Base-by-base conservation (phyloP, 2,113 vertebrate genomes). In the Oreotrochilus melanogaster region DNA sequence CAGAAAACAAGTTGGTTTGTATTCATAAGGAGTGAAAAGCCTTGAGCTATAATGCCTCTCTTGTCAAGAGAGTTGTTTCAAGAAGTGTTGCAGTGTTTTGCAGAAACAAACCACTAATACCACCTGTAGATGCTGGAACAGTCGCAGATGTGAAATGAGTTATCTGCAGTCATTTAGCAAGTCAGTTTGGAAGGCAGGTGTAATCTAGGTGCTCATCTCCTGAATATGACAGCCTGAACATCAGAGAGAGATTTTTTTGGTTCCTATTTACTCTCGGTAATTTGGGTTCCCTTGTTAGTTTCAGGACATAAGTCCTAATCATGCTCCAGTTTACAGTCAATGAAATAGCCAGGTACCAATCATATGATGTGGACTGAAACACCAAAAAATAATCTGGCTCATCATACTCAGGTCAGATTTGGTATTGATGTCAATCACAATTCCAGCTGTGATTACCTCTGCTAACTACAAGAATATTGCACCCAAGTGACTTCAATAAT, bases 81-180 rank as follows among this genome's bases (percentile, higher is more conserved):
- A 39, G 39, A 85, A 70, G 45, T 84, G 39, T 53, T 81, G 74
- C 31, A 84, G 22, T 56, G 61, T 24, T 91, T 92, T 57, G 48
- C 43, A 87, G 74, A 91, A 92, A 21, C 57, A 67, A 74, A 81
- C 43, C 43, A 48, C 70, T 64, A 73, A n/a, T 71, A 50, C 13
- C 60, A 91, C 66, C 31, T 90, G 23, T 37, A 57, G 60, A n/a
- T 48, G 48, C n/a, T 75, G 42, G 58, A 85, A 51, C 35, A 4
- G 61, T 48, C 67, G 18, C 17, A 54, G 89, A 81, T n/a, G 45
- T 42, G 33, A 79, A 87, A 78, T 53, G 18, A 87, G 30, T 43
- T 87, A 53, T 65, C 78, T 69, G 45, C 24, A 66, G 33, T n/a
- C 23, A 19, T 50, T 70, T 30, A 82, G 30, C 5, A n/a, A 57